Percentiles rank a stretch among this genome's conserved stretches.
phyloP scores from a whole-genome alignment of 1,140 invertebrate species.

The Neomicropteryx cornuta region DNA sequence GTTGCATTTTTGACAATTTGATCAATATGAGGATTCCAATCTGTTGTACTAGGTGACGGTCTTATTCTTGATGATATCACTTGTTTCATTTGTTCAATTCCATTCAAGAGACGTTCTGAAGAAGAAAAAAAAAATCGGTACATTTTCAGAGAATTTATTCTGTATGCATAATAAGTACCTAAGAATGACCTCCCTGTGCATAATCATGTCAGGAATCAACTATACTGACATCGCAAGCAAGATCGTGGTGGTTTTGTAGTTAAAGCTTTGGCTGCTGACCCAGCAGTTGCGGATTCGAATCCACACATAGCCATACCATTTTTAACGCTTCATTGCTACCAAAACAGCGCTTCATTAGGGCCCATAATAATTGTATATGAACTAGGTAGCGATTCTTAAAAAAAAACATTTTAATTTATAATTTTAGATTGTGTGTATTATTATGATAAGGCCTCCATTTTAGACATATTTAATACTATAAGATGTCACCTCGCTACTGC shows the following conservation, averaged over 20 bases:
- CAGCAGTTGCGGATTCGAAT: no score
- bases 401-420: no score
- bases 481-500: no score
- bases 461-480: no score
- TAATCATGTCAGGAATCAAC: not conserved
- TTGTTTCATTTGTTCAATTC: conserved; percentile 55
- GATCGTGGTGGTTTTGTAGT: not conserved
- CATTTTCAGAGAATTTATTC: not conserved
- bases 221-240: not conserved
- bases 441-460: no score
- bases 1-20: conserved; percentile 50
- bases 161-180: not conserved
- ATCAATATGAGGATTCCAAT: conserved; percentile 53
- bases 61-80: conserved; percentile 48
- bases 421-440: no score
- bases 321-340: no score
- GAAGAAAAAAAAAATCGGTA: conserved; percentile 17
- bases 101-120: conserved; percentile 53
- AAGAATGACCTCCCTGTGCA: not conserved
- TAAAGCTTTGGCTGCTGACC: not conserved
- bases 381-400: no score
- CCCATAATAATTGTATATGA: no score
- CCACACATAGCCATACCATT: no score
- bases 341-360: no score
- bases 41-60: conserved; percentile 42